Base-by-base conservation (phyloP, 2,797 vertebrate species). In the Lutjanus campechanus region DNA sequence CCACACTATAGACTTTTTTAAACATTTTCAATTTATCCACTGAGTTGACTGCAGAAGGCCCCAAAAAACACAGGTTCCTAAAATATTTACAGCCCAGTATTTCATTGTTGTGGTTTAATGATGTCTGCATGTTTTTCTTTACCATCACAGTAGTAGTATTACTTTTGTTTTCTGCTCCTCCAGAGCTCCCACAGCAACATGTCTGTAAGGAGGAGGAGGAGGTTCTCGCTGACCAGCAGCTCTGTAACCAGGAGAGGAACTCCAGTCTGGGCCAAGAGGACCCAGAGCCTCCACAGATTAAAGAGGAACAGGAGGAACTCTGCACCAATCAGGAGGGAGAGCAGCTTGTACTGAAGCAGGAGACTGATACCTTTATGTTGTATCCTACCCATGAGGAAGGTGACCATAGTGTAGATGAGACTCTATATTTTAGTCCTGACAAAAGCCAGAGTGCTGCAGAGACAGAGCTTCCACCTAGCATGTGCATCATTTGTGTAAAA, bases 301-400 rank as follows among this genome's bases (percentile, higher is more conserved):
- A 69, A 29, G 43, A 15, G 16, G 43, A 58, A n/a, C 16, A 55
- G 11, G 56, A 69, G 19, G 64, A 77, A 44, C 1, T 76, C 20
- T 44, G 51, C 47, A 73, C 10, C 36, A 29, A 50, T 71, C 62
- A 65, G 29, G 68, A 53, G 15, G 64, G 5, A 68, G 58, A 25
- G 51, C 41, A 55, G 25, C 41, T 59, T 61, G 51, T 20, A 15
- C 15, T 49, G 46, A 74, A 73, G 7, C 58, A 60, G 64, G 63
- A 69, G 15, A 9, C 29, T 15, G 59, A 73, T 16, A 11, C 36
- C 19, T 8, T 43, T 12, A n/a, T n/a, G 40, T 43, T 43, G 59
- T 13, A 4, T 13, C 25, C 25, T 17, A 17, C 13, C 17, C 9
- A 17, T 58, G 55, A 40, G 6, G 11, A 40, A 59, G 50, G 36